Evolutionary conservation across 1,140 invertebrate species (phyloP).

Genomic region (Magallana ariakensis): DNA sequence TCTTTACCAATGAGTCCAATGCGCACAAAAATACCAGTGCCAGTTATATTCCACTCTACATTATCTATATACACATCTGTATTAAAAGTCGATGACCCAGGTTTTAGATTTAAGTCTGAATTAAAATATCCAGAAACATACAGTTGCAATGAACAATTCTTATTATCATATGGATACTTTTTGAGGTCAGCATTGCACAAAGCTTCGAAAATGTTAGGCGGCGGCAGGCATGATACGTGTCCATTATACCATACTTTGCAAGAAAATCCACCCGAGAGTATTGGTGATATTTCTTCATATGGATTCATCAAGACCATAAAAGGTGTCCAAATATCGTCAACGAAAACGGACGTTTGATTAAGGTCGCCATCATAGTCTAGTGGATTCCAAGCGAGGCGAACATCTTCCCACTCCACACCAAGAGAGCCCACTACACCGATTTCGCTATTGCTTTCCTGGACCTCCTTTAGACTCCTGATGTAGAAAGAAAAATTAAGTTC

Average conservation of each 20-base stretch:
- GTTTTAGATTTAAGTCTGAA: constrained; percentile 79
- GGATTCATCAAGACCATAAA: constrained; percentile 2
- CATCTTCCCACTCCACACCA: constrained; percentile 6
- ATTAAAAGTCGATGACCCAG: constrained; percentile 80
- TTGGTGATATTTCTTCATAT: not conserved
- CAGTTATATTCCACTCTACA: constrained; percentile 81
- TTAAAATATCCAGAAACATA: constrained; percentile 61
- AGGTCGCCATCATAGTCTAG: not conserved
- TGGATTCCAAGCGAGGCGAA: constrained; percentile 22
- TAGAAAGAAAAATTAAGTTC: not conserved
- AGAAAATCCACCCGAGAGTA: not conserved
- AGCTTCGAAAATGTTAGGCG: constrained; percentile 69
- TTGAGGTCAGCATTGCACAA: constrained; percentile 93
- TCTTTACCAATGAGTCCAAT: not conserved
- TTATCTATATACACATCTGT: constrained; percentile 81
- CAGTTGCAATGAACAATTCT: constrained; percentile 82
- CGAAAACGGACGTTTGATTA: not conserved
- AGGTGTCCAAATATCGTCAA: constrained; percentile 7
- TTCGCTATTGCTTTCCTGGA: not conserved
- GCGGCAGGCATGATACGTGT: constrained; percentile 30
- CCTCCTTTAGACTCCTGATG: constrained; percentile 17
- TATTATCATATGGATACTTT: constrained; percentile 87
- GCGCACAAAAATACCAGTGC: not conserved
- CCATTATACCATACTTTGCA: constrained; percentile 7
- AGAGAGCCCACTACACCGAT: not conserved